A percentile compares a stretch with the other conserved stretches of the same genome.
These are phyloP conservation scores for Taphrorychus bicolor DNA, from an alignment of 2,888 invertebrate genomes.

Conservation along the genomic window DNA sequence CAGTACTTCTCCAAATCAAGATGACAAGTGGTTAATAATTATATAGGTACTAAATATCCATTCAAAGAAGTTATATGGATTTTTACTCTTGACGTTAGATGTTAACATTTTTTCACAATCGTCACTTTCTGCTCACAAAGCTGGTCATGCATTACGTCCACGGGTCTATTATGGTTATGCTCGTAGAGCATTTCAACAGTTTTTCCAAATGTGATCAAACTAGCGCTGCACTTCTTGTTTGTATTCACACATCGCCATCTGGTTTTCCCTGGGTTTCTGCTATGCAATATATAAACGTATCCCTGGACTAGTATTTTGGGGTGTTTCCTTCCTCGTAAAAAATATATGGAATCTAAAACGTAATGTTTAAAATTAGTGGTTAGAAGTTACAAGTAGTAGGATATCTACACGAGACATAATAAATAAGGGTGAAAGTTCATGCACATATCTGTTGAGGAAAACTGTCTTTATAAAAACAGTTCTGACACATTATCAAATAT, in stretches of 20 bases:
- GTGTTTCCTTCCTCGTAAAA: conserved; percentile 45
- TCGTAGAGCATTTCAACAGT: conserved; percentile 42
- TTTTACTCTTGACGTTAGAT: too few species aligned
- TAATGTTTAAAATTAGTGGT: neutral
- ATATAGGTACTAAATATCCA: neutral
- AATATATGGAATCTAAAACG: conserved; percentile 43
- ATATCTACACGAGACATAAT: too few species aligned
- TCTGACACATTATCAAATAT: too few species aligned
- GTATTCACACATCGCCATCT: conserved; percentile 47
- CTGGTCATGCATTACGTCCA: conserved; percentile 5
- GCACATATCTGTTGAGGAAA: too few species aligned
- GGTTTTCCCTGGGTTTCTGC: conserved; percentile 40
- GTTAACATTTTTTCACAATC: too few species aligned
- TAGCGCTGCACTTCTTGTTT: conserved; percentile 47
- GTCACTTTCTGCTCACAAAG: conserved; percentile 37
- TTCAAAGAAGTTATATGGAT: neutral
- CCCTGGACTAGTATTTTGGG: conserved; percentile 46
- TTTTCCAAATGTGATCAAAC: conserved; percentile 45
- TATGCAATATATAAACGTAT: conserved; percentile 43
- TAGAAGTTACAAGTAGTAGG: too few species aligned
- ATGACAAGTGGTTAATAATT: too few species aligned
- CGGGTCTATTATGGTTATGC: conserved; percentile 45
- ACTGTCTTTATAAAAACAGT: too few species aligned
- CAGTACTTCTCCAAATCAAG: too few species aligned
- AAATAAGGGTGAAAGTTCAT: too few species aligned